Conservation (phyloP, 2,797 vertebrate species). For the Protonibea diacanthus region DNA sequence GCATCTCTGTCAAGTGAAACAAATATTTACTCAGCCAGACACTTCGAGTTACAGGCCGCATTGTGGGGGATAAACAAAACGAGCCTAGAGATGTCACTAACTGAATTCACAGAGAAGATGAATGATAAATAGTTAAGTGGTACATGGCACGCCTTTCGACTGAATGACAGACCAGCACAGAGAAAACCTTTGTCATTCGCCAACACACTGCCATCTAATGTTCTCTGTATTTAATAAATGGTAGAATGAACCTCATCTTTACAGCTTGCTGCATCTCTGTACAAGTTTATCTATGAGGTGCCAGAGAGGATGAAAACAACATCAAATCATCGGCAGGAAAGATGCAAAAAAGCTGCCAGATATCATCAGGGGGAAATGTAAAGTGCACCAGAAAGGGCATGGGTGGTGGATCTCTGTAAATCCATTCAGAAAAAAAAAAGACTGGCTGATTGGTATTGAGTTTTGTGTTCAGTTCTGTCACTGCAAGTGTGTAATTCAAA, state of each 20-base stretch:
- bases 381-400: slow-evolving; percentile 30
- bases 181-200: slow-evolving; percentile 48
- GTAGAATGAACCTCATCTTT: slow-evolving; percentile 43
- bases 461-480: slow-evolving; percentile 3
- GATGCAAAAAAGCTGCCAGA: slow-evolving; percentile 68
- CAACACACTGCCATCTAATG: slow-evolving; percentile 30
- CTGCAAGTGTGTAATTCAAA: slow-evolving; percentile 1
- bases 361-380: slow-evolving; percentile 46
- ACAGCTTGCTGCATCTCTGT: slow-evolving; percentile 43
- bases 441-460: background rate
- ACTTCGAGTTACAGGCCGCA: slow-evolving; percentile 15
- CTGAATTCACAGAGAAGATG: slow-evolving; percentile 41
- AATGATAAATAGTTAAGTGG: slow-evolving; percentile 64
- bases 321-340: slow-evolving; percentile 53
- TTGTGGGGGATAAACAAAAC: slow-evolving; percentile 40
- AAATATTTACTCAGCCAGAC: slow-evolving; percentile 59
- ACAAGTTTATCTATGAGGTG: slow-evolving; percentile 60
- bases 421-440: slow-evolving; percentile 1
- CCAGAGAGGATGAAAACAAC: slow-evolving; percentile 57
- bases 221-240: slow-evolving; percentile 51
- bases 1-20: slow-evolving; percentile 57
- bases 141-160: slow-evolving; percentile 48
- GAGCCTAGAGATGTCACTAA: slow-evolving; percentile 40
- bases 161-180: slow-evolving; percentile 43
- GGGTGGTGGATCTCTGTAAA: slow-evolving; percentile 19